phyloP scores from a whole-genome alignment of 1,140 invertebrate species.

The Bombyx mori region DNA sequence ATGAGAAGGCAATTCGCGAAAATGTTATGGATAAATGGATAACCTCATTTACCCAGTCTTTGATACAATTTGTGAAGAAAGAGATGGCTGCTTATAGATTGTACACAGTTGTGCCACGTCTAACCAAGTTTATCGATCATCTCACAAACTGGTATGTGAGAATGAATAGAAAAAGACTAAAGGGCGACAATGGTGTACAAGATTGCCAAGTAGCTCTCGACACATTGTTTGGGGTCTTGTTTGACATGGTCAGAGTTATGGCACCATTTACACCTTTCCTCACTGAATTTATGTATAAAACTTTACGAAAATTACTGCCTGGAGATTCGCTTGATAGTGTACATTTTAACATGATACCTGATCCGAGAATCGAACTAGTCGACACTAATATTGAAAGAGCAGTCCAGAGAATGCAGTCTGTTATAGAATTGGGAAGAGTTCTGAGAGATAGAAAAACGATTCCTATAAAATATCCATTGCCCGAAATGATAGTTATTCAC shows the following conservation, averaged over 20 bases:
- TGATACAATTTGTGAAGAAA: constrained; percentile 81
- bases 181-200: constrained; percentile 83
- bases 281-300: constrained; percentile 96
- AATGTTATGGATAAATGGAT: constrained; percentile 99
- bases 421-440: constrained; percentile 95
- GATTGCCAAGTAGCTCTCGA: constrained; percentile 90
- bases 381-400: constrained; percentile 90
- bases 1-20: constrained; percentile 72
- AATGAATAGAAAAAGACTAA: constrained; percentile 94
- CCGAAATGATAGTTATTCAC: constrained; percentile 95
- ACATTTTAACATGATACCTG: constrained; percentile 92
- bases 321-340: constrained; percentile 77
- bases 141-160: constrained; percentile 99
- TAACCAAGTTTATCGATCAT: constrained; percentile 97
- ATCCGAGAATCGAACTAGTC: constrained; percentile 80
- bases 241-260: constrained; percentile 92
- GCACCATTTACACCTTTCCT: constrained; percentile 98
- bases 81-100: constrained; percentile 96
- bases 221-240: constrained; percentile 91
- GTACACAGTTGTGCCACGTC: constrained; percentile 94
- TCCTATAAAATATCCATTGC: constrained; percentile 96
- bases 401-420: constrained; percentile 93
- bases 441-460: constrained; percentile 94
- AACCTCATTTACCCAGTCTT: constrained; percentile 94
- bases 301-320: constrained; percentile 75